Evolutionary conservation across 2,888 invertebrate species (phyloP).

Genomic region (Apomyelois bistriatella): DNA sequence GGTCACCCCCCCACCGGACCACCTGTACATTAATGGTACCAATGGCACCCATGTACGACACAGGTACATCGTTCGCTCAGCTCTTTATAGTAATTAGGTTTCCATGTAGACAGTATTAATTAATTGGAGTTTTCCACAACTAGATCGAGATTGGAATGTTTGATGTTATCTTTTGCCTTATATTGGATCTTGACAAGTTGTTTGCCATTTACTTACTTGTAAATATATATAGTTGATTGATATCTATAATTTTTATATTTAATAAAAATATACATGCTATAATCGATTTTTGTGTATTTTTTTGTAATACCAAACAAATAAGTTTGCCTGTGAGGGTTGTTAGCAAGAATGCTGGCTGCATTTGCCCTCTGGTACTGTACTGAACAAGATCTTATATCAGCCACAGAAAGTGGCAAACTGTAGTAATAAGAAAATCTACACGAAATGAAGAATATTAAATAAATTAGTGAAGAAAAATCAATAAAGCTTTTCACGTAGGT

Average conservation of each 20-base stretch:
- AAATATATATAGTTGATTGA: constrained; percentile 72
- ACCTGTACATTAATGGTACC: too few species aligned
- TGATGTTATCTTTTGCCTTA: constrained; percentile 27
- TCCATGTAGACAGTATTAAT: constrained; percentile 42
- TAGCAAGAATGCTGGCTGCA: too few species aligned
- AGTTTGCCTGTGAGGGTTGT: too few species aligned
- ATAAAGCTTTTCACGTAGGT: neutral
- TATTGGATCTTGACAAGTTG: constrained; percentile 54
- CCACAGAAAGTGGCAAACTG: too few species aligned
- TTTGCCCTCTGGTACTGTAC: too few species aligned
- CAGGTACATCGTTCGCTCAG: neutral
- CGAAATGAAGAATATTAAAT: too few species aligned
- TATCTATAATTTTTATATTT: constrained; percentile 76
- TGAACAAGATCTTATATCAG: too few species aligned
- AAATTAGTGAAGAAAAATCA: too few species aligned
- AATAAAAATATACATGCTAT: constrained; percentile 68
- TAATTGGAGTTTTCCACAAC: constrained; percentile 16
- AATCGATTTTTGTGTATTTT: constrained; percentile 40
- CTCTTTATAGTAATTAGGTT: constrained; percentile 12
- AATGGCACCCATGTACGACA: too few species aligned
- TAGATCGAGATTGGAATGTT: constrained; percentile 15
- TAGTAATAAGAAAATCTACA: too few species aligned
- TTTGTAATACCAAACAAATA: constrained; percentile 6
- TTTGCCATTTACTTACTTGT: constrained; percentile 75
- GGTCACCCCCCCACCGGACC: too few species aligned